Conservation (phyloP, 2,113 vertebrate species). For the Hippocampus barbouri region DNA sequence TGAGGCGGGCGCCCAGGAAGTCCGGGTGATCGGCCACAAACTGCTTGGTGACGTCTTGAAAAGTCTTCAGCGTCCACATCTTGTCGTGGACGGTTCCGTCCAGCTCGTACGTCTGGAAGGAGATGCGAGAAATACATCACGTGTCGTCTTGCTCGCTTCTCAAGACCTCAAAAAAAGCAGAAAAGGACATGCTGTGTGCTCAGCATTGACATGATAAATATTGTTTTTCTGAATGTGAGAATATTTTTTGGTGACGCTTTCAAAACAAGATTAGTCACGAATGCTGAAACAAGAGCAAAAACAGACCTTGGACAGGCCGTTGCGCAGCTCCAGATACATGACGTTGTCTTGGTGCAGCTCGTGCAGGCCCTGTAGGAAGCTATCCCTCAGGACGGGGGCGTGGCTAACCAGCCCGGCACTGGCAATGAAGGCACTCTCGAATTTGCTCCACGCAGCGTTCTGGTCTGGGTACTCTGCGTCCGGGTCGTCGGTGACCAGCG, state of each 20-base stretch:
- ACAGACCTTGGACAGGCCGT: conserved; percentile 75
- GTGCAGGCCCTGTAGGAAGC: conserved; percentile 76
- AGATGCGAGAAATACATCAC: neutral
- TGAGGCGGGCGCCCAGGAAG: conserved; percentile 82
- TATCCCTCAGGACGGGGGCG: conserved; percentile 84
- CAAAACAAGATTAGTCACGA: too few relatives aligned
- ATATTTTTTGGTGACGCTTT: too few relatives aligned
- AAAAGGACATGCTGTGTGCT: too few relatives aligned
- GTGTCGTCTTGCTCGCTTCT: too few relatives aligned
- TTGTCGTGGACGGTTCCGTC: conserved; percentile 76
- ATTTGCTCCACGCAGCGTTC: conserved; percentile 77
- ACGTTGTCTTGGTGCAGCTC: conserved; percentile 82
- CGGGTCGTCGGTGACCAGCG: conserved; percentile 79
- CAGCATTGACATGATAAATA: too few relatives aligned
- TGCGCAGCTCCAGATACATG: conserved; percentile 83
- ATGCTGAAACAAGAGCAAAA: neutral
- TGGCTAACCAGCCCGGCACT: conserved; percentile 78
- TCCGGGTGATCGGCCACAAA: conserved; percentile 77
- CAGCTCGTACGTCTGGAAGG: conserved; percentile 82
- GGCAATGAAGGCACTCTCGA: conserved; percentile 75
- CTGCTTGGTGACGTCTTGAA: conserved; percentile 70
- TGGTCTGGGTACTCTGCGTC: conserved; percentile 77
- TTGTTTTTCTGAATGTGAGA: too few relatives aligned
- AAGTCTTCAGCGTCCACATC: conserved; percentile 75
- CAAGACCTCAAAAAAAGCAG: too few relatives aligned